Conservation (phyloP, 2,888 invertebrate species). For the Imbricaverruca yamaguchii region DNA sequence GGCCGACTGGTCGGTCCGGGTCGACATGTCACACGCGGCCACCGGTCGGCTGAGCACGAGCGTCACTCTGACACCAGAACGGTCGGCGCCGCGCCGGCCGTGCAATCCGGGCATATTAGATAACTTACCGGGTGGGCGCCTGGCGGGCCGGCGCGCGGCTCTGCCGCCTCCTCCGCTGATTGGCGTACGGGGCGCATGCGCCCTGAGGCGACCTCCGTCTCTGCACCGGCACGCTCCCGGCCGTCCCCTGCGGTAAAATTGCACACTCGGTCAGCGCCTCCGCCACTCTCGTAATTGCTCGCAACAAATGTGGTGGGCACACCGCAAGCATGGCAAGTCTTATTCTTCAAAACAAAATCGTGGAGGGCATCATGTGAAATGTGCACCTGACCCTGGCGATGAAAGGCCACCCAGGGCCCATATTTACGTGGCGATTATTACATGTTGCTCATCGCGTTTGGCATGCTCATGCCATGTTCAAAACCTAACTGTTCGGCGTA, state of each 20-base stretch:
- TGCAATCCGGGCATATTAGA: slow-evolving; percentile 20
- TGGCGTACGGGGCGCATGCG: slow-evolving; percentile 15
- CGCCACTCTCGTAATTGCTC: no score
- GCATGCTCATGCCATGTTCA: no score
- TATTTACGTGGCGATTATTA: no score
- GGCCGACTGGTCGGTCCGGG: not conserved
- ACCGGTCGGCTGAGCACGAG: not conserved
- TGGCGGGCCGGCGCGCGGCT: not conserved
- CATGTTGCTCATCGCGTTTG: no score
- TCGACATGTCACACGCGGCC: not conserved
- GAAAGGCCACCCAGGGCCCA: no score
- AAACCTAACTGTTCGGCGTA: no score
- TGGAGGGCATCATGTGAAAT: no score
- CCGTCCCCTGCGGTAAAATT: not conserved
- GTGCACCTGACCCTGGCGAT: no score
- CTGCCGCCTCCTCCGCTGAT: not conserved
- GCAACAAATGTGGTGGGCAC: no score
- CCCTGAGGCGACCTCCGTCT: not conserved
- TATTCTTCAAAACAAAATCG: no score
- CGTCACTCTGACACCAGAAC: not conserved
- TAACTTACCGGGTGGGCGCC: slow-evolving; percentile 11
- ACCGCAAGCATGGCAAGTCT: no score
- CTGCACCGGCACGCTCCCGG: not conserved
- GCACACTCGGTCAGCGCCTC: no score
- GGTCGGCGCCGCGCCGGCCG: not conserved